Evolutionary conservation across 92 coral and sea anemone genomes (phyloP).

Genomic region (Siderastrea radians): DNA sequence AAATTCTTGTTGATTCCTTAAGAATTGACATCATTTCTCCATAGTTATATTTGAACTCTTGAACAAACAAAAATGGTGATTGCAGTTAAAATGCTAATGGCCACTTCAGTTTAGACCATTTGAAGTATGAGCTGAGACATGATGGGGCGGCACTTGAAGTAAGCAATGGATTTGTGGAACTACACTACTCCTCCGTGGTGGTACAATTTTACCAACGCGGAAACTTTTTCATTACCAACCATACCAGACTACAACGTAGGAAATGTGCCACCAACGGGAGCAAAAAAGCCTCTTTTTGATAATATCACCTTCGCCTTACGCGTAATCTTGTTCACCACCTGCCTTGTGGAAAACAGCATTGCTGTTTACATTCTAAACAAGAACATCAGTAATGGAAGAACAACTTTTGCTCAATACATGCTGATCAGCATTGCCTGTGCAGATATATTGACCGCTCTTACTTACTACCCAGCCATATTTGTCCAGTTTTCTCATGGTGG

Average conservation of each 20-base stretch:
- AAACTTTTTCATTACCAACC: not conserved
- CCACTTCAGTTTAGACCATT: not conserved
- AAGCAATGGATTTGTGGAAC: not conserved
- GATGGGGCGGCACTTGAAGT: not conserved
- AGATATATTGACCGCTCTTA: not conserved
- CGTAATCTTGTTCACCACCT: not conserved
- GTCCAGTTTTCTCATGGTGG: not conserved
- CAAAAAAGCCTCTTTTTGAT: not conserved
- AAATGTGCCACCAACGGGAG: not conserved
- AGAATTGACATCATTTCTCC: not conserved
- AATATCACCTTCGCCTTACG: not conserved
- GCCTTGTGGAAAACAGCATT: conserved; percentile 21
- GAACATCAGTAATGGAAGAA: not conserved
- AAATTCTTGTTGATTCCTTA: too few species aligned
- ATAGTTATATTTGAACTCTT: not conserved
- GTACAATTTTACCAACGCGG: not conserved
- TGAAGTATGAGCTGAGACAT: not conserved
- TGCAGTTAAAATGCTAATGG: not conserved
- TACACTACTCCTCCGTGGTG: not conserved
- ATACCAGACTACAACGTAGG: not conserved
- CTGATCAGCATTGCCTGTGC: conserved; percentile 8
- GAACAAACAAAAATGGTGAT: not conserved
- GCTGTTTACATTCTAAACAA: conserved; percentile 17
- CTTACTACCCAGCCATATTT: not conserved
- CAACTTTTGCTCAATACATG: conserved; percentile 1